Conservation (phyloP, 2,888 invertebrate species). For the Zeuzera pyrina region DNA sequence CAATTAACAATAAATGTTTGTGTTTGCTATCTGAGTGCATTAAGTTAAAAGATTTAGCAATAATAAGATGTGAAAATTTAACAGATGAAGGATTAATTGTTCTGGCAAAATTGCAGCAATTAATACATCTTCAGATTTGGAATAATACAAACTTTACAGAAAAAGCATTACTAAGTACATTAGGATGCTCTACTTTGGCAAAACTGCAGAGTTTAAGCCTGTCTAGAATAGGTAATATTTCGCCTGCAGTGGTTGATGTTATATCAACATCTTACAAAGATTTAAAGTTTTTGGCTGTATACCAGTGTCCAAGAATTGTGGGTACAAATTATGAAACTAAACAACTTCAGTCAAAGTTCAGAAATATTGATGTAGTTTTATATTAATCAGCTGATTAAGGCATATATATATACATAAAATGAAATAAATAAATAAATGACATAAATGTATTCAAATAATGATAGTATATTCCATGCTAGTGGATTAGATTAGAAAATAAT, state of each 20-base stretch:
- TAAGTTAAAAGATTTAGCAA: slow-evolving; percentile 45
- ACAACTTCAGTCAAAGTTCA: slow-evolving; percentile 53
- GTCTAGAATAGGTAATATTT: slow-evolving; percentile 50
- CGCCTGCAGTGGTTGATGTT: slow-evolving; percentile 48
- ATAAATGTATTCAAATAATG: too few species aligned
- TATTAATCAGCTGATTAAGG: too few species aligned
- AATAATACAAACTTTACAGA: slow-evolving; percentile 55
- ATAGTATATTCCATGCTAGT: too few species aligned
- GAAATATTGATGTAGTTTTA: slow-evolving; percentile 56
- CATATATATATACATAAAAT: too few species aligned
- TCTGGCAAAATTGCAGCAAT: slow-evolving; percentile 31
- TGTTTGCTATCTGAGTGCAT: slow-evolving; percentile 42
- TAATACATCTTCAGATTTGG: slow-evolving; percentile 56
- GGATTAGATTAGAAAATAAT: too few species aligned
- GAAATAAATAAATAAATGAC: too few species aligned
- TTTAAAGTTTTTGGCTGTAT: slow-evolving; percentile 54
- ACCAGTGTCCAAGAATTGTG: slow-evolving; percentile 54
- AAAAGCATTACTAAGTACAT: slow-evolving; percentile 33
- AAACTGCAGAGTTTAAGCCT: slow-evolving; percentile 50
- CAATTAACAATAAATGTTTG: slow-evolving; percentile 47
- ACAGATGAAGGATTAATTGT: slow-evolving; percentile 45
- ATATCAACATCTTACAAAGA: slow-evolving; percentile 56
- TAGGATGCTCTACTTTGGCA: slow-evolving; percentile 36
- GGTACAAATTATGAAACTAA: slow-evolving; percentile 49
- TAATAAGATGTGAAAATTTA: slow-evolving; percentile 53